Conservation (phyloP, 2,888 invertebrate species). For the Syrphus vitripennis region DNA sequence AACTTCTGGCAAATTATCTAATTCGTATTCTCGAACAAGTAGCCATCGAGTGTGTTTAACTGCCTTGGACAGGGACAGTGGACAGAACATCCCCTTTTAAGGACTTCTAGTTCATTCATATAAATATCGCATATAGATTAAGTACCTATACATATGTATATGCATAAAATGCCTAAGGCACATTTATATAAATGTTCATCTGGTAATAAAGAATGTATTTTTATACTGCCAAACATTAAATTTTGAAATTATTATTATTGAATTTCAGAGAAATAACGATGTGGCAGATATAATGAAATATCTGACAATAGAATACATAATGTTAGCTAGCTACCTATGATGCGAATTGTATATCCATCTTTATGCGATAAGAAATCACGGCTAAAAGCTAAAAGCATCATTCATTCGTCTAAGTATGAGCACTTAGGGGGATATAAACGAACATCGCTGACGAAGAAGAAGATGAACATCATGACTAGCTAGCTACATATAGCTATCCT, state of each 20-base stretch:
- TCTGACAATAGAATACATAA: constrained; percentile 12
- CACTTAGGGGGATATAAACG: constrained; percentile 67
- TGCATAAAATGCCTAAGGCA: not conserved
- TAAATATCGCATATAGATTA: not conserved
- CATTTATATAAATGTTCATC: not conserved
- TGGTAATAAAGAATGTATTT: constrained; percentile 37
- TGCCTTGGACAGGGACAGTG: constrained; percentile 1
- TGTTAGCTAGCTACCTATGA: not conserved
- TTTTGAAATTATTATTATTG: constrained; percentile 62
- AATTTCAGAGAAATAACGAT: constrained; percentile 26
- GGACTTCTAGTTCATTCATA: not conserved
- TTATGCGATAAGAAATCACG: constrained; percentile 49
- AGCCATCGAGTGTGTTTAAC: constrained; percentile 10
- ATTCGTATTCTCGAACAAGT: constrained; percentile 18
- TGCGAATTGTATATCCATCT: not conserved
- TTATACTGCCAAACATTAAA: constrained; percentile 49
- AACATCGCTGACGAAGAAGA: constrained; percentile 57
- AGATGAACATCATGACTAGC: constrained; percentile 36
- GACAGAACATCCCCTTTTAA: constrained; percentile 17
- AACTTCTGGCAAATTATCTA: constrained; percentile 19
- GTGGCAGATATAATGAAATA: constrained; percentile 43
- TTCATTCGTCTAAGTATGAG: constrained; percentile 69
- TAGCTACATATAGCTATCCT: not conserved
- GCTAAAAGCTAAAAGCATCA: constrained; percentile 70
- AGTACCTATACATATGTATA: not conserved